A percentile compares a stretch with the other conserved stretches of the same genome.
Evolutionary conservation across 2,113 vertebrate species (phyloP).

Genomic region (Mugil cephalus): DNA sequence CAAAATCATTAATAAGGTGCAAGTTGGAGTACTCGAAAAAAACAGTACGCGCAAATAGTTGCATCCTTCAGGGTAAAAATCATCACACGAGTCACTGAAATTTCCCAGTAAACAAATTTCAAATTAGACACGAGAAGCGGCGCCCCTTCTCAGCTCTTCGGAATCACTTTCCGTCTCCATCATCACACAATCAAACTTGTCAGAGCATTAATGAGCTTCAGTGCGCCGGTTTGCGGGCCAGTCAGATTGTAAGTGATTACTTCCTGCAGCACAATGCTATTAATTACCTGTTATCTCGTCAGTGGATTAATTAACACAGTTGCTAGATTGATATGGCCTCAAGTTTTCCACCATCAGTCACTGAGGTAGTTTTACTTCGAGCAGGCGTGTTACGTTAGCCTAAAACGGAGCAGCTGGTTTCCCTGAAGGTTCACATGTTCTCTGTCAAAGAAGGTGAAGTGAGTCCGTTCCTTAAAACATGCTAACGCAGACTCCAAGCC

Average conservation of each 20-base stretch:
- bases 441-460: conserved; percentile 20
- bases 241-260: conserved; percentile 66
- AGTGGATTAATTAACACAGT: conserved; percentile 72
- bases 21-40: conserved; percentile 23
- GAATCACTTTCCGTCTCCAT: conserved; percentile 31
- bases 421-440: conserved; percentile 41
- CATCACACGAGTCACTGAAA: conserved; percentile 7
- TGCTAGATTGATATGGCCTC: conserved; percentile 62
- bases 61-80: conserved; percentile 19
- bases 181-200: conserved; percentile 46
- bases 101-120: conserved; percentile 32
- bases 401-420: conserved; percentile 44
- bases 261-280: conserved; percentile 73
- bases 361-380: conserved; percentile 25
- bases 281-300: conserved; percentile 78
- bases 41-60: background rate
- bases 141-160: conserved; percentile 13
- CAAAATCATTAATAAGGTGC: background rate
- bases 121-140: conserved; percentile 40
- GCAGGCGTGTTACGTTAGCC: conserved; percentile 19
- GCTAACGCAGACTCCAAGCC: background rate
- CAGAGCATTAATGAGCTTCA: conserved; percentile 58
- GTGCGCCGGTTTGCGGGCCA: conserved; percentile 46
- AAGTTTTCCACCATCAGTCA: conserved; percentile 69
- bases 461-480: conserved; percentile 28